Evolutionary conservation across 2,888 invertebrate genomes (phyloP).

Genomic region (Encarsia formosa): DNA sequence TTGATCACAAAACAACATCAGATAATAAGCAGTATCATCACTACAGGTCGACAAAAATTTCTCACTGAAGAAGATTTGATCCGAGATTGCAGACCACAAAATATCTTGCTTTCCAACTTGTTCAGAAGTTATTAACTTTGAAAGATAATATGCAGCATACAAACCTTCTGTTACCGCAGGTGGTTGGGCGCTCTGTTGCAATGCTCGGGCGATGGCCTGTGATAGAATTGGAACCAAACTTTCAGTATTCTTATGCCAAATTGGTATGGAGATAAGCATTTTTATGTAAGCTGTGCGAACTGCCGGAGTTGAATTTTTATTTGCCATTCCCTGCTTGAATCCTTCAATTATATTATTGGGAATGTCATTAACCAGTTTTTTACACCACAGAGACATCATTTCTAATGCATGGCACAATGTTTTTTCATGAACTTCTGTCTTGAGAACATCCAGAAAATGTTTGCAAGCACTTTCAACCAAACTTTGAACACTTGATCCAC

Average conservation of each 20-base stretch:
- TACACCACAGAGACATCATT: slow-evolving; percentile 76
- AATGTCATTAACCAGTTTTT: slow-evolving; percentile 61
- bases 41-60: slow-evolving; percentile 69
- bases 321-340: slow-evolving; percentile 68
- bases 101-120: slow-evolving; percentile 53
- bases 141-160: slow-evolving; percentile 64
- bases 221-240: slow-evolving; percentile 60
- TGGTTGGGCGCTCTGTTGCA: slow-evolving; percentile 69
- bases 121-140: slow-evolving; percentile 58
- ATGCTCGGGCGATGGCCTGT: slow-evolving; percentile 72
- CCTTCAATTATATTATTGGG: slow-evolving; percentile 64
- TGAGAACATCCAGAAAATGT: slow-evolving; percentile 73
- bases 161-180: slow-evolving; percentile 69
- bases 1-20: slow-evolving; percentile 70
- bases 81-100: slow-evolving; percentile 70
- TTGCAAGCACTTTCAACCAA: slow-evolving; percentile 62
- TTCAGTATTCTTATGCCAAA: slow-evolving; percentile 31
- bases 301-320: slow-evolving; percentile 72
- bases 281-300: slow-evolving; percentile 77
- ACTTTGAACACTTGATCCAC: slow-evolving; percentile 56
- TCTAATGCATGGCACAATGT: slow-evolving; percentile 77
- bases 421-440: slow-evolving; percentile 88
- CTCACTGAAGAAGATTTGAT: slow-evolving; percentile 78
- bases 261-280: slow-evolving; percentile 55
- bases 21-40: slow-evolving; percentile 68